A percentile compares a stretch with the other conserved stretches of the same genome.
Conservation (phyloP, 64 coral and sea anemone genomes). For the Acropora yongei region DNA sequence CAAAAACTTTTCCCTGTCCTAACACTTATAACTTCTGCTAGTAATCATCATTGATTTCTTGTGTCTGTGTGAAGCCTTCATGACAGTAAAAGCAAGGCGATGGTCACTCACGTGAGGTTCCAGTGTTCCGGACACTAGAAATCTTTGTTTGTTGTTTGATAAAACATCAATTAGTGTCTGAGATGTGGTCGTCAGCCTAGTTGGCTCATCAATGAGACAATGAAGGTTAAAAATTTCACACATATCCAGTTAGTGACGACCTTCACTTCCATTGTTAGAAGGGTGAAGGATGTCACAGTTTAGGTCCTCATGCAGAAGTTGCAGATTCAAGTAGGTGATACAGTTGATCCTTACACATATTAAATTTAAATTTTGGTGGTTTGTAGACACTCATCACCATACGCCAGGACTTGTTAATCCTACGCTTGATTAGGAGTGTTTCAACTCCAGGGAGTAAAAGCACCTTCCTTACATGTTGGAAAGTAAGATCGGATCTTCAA, state of each 20-base stretch:
- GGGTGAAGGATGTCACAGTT: neutral
- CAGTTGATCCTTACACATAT: too few species aligned
- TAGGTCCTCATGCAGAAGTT: neutral
- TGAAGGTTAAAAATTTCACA: too few species aligned
- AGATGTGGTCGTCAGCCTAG: too few species aligned
- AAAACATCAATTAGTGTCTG: conserved; percentile 54
- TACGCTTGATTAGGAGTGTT: too few species aligned
- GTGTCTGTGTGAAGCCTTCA: conserved; percentile 9
- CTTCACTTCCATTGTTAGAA: neutral
- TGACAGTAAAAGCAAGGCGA: conserved; percentile 42
- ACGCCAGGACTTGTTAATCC: too few species aligned
- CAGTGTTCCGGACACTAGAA: conserved; percentile 39
- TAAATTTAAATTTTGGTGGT: too few species aligned
- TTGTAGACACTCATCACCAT: too few species aligned
- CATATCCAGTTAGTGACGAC: neutral
- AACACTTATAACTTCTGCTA: neutral
- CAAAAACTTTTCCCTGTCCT: neutral
- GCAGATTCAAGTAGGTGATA: too few species aligned
- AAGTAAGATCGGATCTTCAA: conserved; percentile 11
- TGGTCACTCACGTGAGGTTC: conserved; percentile 54
- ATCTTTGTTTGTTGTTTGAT: conserved; percentile 31
- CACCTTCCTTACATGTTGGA: neutral
- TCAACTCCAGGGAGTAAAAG: too few species aligned
- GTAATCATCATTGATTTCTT: neutral
- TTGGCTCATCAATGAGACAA: too few species aligned